Evolutionary conservation across 2,113 vertebrate genomes (phyloP), one percentile per base, ranked within the genome.

Genomic region (Circaetus gallicus): DNA sequence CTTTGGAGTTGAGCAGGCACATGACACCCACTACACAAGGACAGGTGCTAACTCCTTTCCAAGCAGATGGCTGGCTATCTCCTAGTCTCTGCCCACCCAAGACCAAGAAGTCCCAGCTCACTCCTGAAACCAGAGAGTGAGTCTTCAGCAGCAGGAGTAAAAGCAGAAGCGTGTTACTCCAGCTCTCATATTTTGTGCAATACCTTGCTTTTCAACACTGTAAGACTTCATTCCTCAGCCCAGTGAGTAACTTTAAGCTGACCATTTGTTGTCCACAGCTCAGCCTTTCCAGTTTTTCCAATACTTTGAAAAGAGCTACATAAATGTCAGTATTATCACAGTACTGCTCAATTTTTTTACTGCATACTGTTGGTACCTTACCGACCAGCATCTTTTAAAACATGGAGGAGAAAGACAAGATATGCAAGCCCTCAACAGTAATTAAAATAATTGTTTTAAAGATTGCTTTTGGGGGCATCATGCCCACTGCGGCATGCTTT

Each of bases 1-100:
- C 11, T 9, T 45, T 5, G 11, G 29, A 40, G 32, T 5, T 0
- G 0, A n/a, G 52, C 72, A 74, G 50, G 42, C 43, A 15, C n/a
- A 9, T 0, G 8, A 11, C 21, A 32, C 16, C 36, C n/a, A 56
- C 36, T 13, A 0, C 38, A 7, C 10, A 7, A 16, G 49, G 52
- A 61, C 0, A 1, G 20, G 47, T n/a, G 6, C 65, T 14, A 7
- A 12, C 42, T 61, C 19, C 63, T 52, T 42, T 22, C 71, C 53
- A 29, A 18, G 47, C 32, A 70, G 24, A 9, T 10, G 55, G 55
- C 50, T 26, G 25, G 4, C 22, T 40, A 6, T 31, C n/a, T 76
- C n/a, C 55, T 12, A 15, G 15, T 36, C 16, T 49, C 82, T 78
- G 43, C 11, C 25, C 29, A 36, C 10, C 40, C 38, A 42, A 0